phyloP scores from a whole-genome alignment of 2,797 vertebrate species.

The Fistularia commersonii region DNA sequence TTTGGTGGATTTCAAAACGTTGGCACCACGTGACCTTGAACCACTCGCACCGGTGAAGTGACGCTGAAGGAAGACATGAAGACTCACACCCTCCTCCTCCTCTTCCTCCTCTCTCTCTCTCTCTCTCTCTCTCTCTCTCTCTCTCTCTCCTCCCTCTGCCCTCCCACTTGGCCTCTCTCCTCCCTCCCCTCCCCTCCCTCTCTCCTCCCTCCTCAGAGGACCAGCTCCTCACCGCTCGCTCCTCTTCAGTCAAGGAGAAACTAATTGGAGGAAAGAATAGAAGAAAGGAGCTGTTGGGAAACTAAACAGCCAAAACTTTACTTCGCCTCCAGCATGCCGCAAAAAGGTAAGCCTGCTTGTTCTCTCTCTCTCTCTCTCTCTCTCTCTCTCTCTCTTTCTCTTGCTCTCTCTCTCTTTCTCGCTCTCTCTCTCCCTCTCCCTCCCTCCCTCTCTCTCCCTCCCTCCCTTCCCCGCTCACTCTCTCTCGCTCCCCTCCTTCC shows the following conservation, averaged over 20 bases:
- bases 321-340: conserved; percentile 82
- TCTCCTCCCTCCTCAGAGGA: conserved; percentile 72
- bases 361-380: conserved; percentile 6
- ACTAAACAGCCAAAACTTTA: conserved; percentile 76
- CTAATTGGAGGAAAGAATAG: conserved; percentile 67
- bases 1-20: too few species aligned
- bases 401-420: background rate
- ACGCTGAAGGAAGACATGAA: too few species aligned
- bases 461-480: too few species aligned
- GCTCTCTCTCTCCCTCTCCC: too few species aligned
- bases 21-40: too few species aligned
- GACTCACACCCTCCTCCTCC: background rate
- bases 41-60: background rate
- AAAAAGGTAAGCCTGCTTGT: conserved; percentile 81
- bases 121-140: conserved; percentile 7
- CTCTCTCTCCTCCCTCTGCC: too few species aligned
- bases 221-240: conserved; percentile 64
- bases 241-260: conserved; percentile 73
- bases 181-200: conserved; percentile 24
- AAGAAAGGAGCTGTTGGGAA: conserved; percentile 81
- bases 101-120: conserved; percentile 5
- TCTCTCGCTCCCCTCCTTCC: too few species aligned
- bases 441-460: too few species aligned
- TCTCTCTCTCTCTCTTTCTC: background rate
- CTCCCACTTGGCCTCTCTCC: conserved; percentile 2